Conservation (phyloP, 2,888 invertebrate genomes). For the Cyclophora punctaria region DNA sequence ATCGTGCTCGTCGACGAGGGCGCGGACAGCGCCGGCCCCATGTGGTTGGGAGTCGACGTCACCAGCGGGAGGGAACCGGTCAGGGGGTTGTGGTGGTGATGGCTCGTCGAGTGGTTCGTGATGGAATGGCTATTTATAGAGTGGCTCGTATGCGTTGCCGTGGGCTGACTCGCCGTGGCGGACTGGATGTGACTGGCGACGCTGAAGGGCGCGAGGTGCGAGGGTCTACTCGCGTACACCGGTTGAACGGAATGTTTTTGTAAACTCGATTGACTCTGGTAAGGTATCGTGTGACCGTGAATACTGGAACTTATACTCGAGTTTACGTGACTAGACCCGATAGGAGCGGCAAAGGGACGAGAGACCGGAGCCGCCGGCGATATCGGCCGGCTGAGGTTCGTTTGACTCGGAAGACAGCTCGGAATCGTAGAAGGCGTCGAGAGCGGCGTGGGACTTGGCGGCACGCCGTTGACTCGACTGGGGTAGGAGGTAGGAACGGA, state of each 20-base stretch:
- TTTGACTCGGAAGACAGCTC: constrained; percentile 63
- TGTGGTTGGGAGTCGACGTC: constrained; percentile 41
- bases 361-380: constrained; percentile 53
- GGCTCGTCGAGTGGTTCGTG: constrained; percentile 44
- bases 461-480: constrained; percentile 45
- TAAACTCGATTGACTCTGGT: constrained; percentile 64
- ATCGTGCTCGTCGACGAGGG: constrained; percentile 45
- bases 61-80: constrained; percentile 39
- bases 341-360: constrained; percentile 58
- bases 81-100: constrained; percentile 31
- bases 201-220: constrained; percentile 60
- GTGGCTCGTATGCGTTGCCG: constrained; percentile 57
- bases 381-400: constrained; percentile 46
- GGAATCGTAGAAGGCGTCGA: constrained; percentile 46
- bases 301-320: constrained; percentile 64
- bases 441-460: constrained; percentile 43
- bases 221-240: constrained; percentile 54
- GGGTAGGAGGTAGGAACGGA: constrained; percentile 62
- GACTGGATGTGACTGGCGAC: constrained; percentile 63
- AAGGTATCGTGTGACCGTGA: constrained; percentile 60
- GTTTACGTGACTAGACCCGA: constrained; percentile 72
- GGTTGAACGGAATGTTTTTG: constrained; percentile 69
- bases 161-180: constrained; percentile 51
- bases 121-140: constrained; percentile 57
- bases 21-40: constrained; percentile 40